These are phyloP conservation scores for Anableps anableps DNA, from an alignment of 2,797 vertebrate genomes.

Conservation along the genomic window DNA sequence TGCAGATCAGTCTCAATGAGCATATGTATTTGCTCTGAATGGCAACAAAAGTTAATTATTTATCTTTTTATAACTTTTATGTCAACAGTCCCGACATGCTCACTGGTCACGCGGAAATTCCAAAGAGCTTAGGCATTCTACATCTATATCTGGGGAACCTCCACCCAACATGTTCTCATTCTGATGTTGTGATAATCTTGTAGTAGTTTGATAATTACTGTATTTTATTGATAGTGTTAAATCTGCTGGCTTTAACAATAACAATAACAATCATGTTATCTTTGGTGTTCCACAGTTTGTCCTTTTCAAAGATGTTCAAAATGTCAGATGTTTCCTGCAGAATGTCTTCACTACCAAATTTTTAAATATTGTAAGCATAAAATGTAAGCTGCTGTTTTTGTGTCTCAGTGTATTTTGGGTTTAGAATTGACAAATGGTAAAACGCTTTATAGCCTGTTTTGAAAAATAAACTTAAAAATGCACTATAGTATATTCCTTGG, in stretches of 20 bases:
- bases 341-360: not conserved
- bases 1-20: not conserved
- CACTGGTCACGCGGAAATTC: slow-evolving; percentile 26
- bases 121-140: slow-evolving; percentile 6
- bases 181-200: not conserved
- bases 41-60: slow-evolving; percentile 49
- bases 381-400: not conserved
- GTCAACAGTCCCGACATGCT: slow-evolving; percentile 27
- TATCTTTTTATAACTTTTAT: slow-evolving; percentile 51
- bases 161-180: slow-evolving; percentile 2
- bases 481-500: not conserved
- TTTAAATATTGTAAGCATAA: not conserved
- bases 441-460: not conserved
- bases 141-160: slow-evolving; percentile 6
- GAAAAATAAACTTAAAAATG: not conserved
- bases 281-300: not conserved
- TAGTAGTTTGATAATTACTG: not conserved
- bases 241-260: not conserved
- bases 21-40: slow-evolving; percentile 8
- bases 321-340: not conserved
- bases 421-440: not conserved
- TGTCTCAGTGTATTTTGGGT: not conserved
- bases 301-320: not conserved
- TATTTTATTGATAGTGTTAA: not conserved
- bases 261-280: not conserved